Evolutionary conservation across 2,113 vertebrate species (phyloP).

Genomic region (Otus sunia): DNA sequence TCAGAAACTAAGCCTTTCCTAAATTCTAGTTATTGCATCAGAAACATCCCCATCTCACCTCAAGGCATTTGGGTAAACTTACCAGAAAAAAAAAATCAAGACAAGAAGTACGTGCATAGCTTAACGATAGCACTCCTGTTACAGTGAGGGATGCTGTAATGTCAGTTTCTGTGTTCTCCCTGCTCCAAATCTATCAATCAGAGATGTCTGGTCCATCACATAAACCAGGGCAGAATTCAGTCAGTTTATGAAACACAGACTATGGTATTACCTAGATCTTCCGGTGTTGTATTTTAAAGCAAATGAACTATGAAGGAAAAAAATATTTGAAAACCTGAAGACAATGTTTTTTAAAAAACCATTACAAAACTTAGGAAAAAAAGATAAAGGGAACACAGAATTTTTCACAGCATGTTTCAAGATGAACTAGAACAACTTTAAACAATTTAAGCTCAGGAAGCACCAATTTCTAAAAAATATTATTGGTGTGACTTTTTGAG

Average conservation of each 20-base stretch:
- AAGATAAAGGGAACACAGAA: neutral
- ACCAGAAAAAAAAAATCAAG: neutral
- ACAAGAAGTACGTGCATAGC: neutral
- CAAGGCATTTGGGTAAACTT: neutral
- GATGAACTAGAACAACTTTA: neutral
- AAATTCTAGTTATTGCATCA: neutral
- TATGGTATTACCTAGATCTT: neutral
- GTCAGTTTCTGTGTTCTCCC: neutral
- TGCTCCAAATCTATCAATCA: slow-evolving; percentile 30
- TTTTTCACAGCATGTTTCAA: neutral
- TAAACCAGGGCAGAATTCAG: neutral
- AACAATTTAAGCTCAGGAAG: neutral
- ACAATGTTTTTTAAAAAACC: neutral
- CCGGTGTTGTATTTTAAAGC: neutral
- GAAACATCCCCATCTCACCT: neutral
- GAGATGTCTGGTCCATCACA: neutral
- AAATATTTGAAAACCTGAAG: neutral
- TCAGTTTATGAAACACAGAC: neutral
- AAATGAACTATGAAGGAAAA: neutral
- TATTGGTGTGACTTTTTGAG: neutral
- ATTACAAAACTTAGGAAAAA: neutral
- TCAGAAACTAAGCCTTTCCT: neutral
- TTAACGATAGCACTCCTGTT: neutral
- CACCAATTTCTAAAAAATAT: neutral
- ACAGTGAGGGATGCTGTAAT: neutral